Conservation (phyloP, 2,888 invertebrate genomes). For the Drosophila merina region DNA sequence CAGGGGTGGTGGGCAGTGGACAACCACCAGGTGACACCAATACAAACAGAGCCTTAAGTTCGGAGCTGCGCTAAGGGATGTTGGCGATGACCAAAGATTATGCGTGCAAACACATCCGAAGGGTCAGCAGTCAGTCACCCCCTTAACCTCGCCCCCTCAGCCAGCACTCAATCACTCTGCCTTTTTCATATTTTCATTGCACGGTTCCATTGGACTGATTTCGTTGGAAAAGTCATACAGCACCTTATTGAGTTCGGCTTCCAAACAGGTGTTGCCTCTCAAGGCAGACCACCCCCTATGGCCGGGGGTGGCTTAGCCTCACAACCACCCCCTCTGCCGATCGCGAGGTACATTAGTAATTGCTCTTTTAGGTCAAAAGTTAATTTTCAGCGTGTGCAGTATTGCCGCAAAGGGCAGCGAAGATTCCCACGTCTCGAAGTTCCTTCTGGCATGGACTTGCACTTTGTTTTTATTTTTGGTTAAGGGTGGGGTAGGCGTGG, state of each 20-base stretch:
- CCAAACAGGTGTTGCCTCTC: slow-evolving; percentile 77
- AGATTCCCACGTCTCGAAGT: slow-evolving; percentile 67
- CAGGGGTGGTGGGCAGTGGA: slow-evolving; percentile 48
- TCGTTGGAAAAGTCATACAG: slow-evolving; percentile 75
- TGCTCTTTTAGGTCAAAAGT: slow-evolving; percentile 73
- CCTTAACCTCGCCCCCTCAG: slow-evolving; percentile 18
- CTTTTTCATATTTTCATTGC: slow-evolving; percentile 15
- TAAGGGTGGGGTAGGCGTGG: slow-evolving; percentile 33
- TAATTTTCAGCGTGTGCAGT: slow-evolving; percentile 72
- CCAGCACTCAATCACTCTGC: slow-evolving; percentile 10
- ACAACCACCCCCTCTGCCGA: slow-evolving; percentile 20
- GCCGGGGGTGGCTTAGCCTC: slow-evolving; percentile 43
- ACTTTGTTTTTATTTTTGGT: slow-evolving; percentile 1
- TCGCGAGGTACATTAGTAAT: slow-evolving; percentile 54
- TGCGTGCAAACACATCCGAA: slow-evolving; percentile 67
- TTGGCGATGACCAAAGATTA: slow-evolving; percentile 75
- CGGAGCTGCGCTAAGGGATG: slow-evolving; percentile 68
- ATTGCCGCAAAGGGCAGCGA: slow-evolving; percentile 57
- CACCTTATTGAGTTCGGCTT: slow-evolving; percentile 60
- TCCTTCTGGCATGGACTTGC: slow-evolving; percentile 33
- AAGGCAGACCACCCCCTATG: slow-evolving; percentile 51
- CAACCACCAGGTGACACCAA: slow-evolving; percentile 67
- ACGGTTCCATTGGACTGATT: slow-evolving; percentile 79
- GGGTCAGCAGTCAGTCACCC: slow-evolving; percentile 41
- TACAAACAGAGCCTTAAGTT: slow-evolving; percentile 18